Evolutionary conservation across 2,113 vertebrate genomes (phyloP), one percentile per base, ranked within the genome.

Genomic region (Sakesphorus luctuosus): DNA sequence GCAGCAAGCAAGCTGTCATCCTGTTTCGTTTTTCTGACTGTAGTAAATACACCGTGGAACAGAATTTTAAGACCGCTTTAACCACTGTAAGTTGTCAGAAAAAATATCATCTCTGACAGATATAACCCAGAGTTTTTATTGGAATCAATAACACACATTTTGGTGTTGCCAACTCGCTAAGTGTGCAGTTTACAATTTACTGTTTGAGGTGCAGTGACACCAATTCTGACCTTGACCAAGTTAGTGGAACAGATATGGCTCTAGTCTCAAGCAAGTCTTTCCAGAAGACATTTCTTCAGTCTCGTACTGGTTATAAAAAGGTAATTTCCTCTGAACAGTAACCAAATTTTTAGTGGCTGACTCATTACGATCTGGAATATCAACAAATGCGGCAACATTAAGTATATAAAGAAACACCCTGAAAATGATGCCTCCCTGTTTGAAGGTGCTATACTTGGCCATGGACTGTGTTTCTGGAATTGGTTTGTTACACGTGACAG

Each of bases 321-420:
- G 62, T 62, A 94, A 92, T 95, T 90, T 84, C 87, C 87, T 93
- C 88, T 84, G 67, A 82, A 87, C 71, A 93, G 69, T 90, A 90
- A 83, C 44, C 52, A n/a, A 69, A 71, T 47, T 84, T 93, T 84
- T 67, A 85, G 86, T 72, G 33, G 36, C 90, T 72, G 84, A 93
- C 65, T 88, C 83, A 79, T 56, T 86, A 84, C 82, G 49, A 87
- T 81, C 73, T 77, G 75, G 74, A 66, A 81, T 79, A 95, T 25
- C 73, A 88, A 93, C 88, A 75, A 90, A 95, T 86, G 87, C n/a
- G 9, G 90, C 89, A 94, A 94, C 4, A 5, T 78, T 75, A 87
- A 82, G 73, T 77, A 92, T 53, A 90, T 93, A 96, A 96, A 95
- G 91, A 89, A 94, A 95, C 84, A 94, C 75, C 59, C 87, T 84